A percentile compares a stretch with the other conserved stretches of the same genome.
Conservation (phyloP, 2,113 vertebrate species). For the Salvelinus sp. region DNA sequence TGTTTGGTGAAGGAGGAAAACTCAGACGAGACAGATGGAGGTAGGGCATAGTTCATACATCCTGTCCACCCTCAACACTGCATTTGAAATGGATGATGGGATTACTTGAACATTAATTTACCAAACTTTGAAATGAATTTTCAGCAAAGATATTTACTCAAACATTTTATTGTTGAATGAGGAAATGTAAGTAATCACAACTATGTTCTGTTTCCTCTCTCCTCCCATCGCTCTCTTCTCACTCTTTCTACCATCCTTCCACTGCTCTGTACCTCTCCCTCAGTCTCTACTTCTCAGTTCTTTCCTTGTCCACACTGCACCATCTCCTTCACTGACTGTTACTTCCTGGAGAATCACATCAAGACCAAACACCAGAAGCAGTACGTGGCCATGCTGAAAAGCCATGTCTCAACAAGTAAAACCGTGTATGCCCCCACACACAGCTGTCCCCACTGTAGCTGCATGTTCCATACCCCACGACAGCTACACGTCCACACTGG, state of each 20-base stretch:
- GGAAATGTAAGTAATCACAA: slow-evolving; percentile 29
- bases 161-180: slow-evolving; percentile 36
- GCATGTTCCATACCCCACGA: slow-evolving; percentile 71
- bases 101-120: too few relatives aligned
- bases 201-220: too few relatives aligned
- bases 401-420: slow-evolving; percentile 38
- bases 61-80: too few relatives aligned
- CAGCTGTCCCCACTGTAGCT: slow-evolving; percentile 69
- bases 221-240: background rate
- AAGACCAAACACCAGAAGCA: slow-evolving; percentile 77
- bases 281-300: slow-evolving; percentile 39
- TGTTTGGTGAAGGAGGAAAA: slow-evolving; percentile 49
- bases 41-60: slow-evolving; percentile 26
- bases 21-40: slow-evolving; percentile 23
- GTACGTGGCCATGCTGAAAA: slow-evolving; percentile 69
- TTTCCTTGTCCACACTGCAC: slow-evolving; percentile 75
- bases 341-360: slow-evolving; percentile 76
- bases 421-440: slow-evolving; percentile 65
- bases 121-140: too few relatives aligned
- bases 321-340: slow-evolving; percentile 72
- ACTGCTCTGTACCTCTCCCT: slow-evolving; percentile 21
- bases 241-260: too few relatives aligned
- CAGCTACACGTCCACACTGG: slow-evolving; percentile 70
- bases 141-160: too few relatives aligned
- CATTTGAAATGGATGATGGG: too few relatives aligned